A percentile compares a stretch with the other conserved stretches of the same genome.
phyloP scores from a whole-genome alignment of 1,140 invertebrate species.

The Drosophila trapezifrons region DNA sequence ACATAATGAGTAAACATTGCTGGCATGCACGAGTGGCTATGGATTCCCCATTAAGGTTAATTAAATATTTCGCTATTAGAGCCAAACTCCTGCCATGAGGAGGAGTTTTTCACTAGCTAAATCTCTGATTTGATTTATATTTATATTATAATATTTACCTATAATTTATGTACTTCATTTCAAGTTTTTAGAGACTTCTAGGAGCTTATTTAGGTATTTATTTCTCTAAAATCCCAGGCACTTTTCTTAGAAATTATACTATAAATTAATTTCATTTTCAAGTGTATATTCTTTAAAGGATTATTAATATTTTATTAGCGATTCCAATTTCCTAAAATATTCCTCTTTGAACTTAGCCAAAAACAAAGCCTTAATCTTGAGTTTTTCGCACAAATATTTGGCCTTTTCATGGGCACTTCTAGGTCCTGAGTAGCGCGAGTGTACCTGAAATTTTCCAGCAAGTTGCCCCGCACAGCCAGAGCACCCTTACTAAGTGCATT shows the following conservation, averaged over 20 bases:
- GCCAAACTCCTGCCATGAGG: no score
- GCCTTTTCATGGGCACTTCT: not conserved
- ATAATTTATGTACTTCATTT: no score
- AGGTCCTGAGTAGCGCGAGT: not conserved
- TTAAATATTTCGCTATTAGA: not conserved
- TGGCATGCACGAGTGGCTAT: not conserved
- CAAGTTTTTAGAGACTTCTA: no score
- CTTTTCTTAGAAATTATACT: no score
- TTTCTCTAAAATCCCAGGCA: no score
- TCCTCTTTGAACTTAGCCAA: not conserved
- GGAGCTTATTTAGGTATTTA: no score
- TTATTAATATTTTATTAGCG: no score
- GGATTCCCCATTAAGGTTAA: conserved; percentile 7
- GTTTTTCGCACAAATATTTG: not conserved
- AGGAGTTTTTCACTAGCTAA: no score
- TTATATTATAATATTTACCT: not conserved
- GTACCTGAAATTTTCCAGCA: conserved; percentile 2
- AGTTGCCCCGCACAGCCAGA: not conserved
- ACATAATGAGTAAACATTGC: conserved; percentile 38
- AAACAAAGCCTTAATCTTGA: no score
- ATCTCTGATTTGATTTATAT: not conserved
- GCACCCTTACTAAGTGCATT: conserved; percentile 24
- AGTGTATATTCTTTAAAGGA: no score
- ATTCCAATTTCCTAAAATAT: no score
- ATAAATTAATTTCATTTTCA: no score